phyloP scores from a whole-genome alignment of 2,888 invertebrate species.

The Eulithis prunata region DNA sequence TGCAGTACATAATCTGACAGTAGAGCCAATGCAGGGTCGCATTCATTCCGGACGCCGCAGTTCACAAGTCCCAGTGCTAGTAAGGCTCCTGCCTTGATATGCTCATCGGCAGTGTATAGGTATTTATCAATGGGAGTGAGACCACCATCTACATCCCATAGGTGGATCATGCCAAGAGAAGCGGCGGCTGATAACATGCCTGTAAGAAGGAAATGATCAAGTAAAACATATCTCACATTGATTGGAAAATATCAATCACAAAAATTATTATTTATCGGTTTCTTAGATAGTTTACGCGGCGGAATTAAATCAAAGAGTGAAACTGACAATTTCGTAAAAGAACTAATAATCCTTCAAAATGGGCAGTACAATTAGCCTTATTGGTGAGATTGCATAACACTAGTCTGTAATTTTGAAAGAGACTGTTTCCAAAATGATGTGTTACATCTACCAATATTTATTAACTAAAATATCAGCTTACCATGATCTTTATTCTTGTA shows the following conservation, averaged over 20 bases:
- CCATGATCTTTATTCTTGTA: conserved; percentile 98
- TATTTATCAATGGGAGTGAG: conserved; percentile 99
- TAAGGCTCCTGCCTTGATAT: conserved; percentile 98
- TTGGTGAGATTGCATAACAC: no score
- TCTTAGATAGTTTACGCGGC: no score
- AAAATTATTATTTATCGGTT: no score
- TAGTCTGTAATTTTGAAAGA: no score
- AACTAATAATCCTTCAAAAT: no score
- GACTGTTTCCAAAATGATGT: no score
- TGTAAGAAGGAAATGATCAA: conserved; percentile 39
- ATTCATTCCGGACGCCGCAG: conserved; percentile 98
- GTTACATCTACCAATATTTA: no score
- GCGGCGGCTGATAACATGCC: conserved; percentile 99
- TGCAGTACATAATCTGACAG: conserved; percentile 97
- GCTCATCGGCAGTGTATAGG: conserved; percentile 96
- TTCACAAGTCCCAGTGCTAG: conserved; percentile 98
- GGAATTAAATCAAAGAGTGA: no score
- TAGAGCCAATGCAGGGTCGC: conserved; percentile 98
- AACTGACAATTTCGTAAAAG: no score
- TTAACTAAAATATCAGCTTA: conserved; percentile 41
- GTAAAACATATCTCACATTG: no score
- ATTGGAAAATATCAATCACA: no score
- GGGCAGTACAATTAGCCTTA: no score
- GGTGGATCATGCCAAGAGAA: conserved; percentile 95
- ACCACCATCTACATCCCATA: conserved; percentile 99